Evolutionary conservation across 2,888 invertebrate species (phyloP), one percentile per base, ranked within the genome.

Genomic region (Yponomeuta sedellus): DNA sequence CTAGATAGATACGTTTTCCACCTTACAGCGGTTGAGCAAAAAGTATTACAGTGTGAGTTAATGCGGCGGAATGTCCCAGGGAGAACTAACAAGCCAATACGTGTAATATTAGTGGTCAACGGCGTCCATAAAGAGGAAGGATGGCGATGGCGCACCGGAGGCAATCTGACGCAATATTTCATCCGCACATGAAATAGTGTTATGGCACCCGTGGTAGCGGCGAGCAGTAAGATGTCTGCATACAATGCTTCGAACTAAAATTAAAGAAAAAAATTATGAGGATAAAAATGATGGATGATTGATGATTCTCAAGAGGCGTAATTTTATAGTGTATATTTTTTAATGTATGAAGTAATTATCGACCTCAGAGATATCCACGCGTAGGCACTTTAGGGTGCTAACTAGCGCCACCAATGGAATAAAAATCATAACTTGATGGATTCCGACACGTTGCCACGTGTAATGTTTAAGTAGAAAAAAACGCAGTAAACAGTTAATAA

Each of bases 81-180:
- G 39, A 63, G 71, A 68, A 71, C 83, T 87, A 86, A 87, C 86
- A 85, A 86, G 86, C 84, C 83, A 85, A 83, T 85, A 83, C 76
- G 73, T 76, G 61, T 70, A 78, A 80, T 80, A 86, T 86, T 84
- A 82, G 85, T 84, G 78, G 79, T 70, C 75, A 71, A 73, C 70
- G 71, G 71, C 70, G 72, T 71, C 70, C 74, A 70, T 80, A 75
- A 78, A 73, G 76, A 70, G 59, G 61, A 59, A 22, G 64, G 64
- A 67, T 66, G 69, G 66, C 67, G 66, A 67, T 67, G 68, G 69
- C 71, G 72, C 71, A 71, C 70, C 71, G 71, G 64, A 69, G 65
- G 74, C 77, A 69, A 75, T 73, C 74, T 78, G 79, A 80, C 77
- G 77, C 72, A 76, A 73, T 81, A 82, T 81, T 79, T 86, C 84